Evolutionary conservation across 2,113 vertebrate species (phyloP).

Genomic region (Paratilapia polleni): DNA sequence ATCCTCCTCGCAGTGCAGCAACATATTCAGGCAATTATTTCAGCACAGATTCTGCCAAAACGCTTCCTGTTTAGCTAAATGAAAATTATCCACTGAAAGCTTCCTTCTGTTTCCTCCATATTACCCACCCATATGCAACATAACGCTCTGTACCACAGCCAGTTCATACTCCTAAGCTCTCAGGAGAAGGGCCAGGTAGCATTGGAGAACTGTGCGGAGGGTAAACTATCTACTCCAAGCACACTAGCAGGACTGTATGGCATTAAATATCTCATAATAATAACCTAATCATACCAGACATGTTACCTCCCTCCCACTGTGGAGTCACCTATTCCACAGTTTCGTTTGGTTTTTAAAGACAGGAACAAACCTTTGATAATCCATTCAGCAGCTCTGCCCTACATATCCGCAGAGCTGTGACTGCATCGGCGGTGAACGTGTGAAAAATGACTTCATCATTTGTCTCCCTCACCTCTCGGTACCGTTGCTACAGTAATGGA

Average conservation of each 20-base stretch:
- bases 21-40: slow-evolving; percentile 27
- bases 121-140: slow-evolving; percentile 21
- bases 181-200: slow-evolving; percentile 11
- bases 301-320: slow-evolving; percentile 6
- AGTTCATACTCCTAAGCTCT: background rate
- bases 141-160: slow-evolving; percentile 18
- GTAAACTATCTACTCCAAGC: background rate
- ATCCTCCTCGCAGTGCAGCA: slow-evolving; percentile 5
- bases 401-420: slow-evolving; percentile 57
- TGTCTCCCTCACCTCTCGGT: slow-evolving; percentile 7
- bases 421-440: slow-evolving; percentile 47
- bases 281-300: slow-evolving; percentile 4
- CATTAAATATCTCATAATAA: slow-evolving; percentile 24
- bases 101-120: slow-evolving; percentile 33
- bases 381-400: slow-evolving; percentile 45
- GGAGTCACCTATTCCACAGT: slow-evolving; percentile 5
- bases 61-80: slow-evolving; percentile 22
- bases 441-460: slow-evolving; percentile 52
- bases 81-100: slow-evolving; percentile 30
- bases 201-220: background rate
- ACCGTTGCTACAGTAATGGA: slow-evolving; percentile 34
- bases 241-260: background rate
- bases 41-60: slow-evolving; percentile 26
- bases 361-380: slow-evolving; percentile 49
- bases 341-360: slow-evolving; percentile 24